A percentile compares a stretch with the other conserved stretches of the same genome.
These are phyloP conservation scores for Heliconius himera DNA, from an alignment of 1,140 invertebrate genomes.

Conservation along the genomic window DNA sequence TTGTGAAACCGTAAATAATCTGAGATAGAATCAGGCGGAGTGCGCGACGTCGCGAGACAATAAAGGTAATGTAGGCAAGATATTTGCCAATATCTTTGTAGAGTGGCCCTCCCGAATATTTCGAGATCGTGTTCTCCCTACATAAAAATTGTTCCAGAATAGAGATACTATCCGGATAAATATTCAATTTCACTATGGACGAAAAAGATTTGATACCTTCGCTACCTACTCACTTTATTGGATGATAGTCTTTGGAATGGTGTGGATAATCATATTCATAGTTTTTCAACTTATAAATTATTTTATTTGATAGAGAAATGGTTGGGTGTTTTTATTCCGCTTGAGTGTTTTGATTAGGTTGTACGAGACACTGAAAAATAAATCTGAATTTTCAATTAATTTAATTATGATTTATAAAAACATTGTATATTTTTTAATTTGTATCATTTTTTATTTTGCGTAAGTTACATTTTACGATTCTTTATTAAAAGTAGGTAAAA, in stretches of 20 bases:
- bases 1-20: constrained; percentile 73
- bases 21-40: constrained; percentile 67
- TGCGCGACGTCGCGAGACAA: constrained; percentile 73
- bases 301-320: constrained; percentile 19
- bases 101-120: constrained; percentile 79
- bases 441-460: neutral
- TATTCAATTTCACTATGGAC: constrained; percentile 81
- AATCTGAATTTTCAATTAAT: too few species aligned
- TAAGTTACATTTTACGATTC: neutral
- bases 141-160: constrained; percentile 81
- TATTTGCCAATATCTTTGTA: constrained; percentile 78
- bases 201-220: constrained; percentile 81
- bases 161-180: constrained; percentile 81
- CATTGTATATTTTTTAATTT: too few species aligned
- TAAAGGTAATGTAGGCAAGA: constrained; percentile 81
- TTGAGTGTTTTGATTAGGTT: too few species aligned
- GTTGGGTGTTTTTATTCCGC: neutral
- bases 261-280: constrained; percentile 80
- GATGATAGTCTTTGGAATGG: constrained; percentile 78
- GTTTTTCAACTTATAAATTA: constrained; percentile 58
- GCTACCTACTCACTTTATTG: constrained; percentile 78
- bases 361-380: too few species aligned
- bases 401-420: too few species aligned
- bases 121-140: constrained; percentile 79
- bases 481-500: neutral